phyloP scores from a whole-genome alignment of 2,113 vertebrate species.

The Pituophis catenifer region DNA sequence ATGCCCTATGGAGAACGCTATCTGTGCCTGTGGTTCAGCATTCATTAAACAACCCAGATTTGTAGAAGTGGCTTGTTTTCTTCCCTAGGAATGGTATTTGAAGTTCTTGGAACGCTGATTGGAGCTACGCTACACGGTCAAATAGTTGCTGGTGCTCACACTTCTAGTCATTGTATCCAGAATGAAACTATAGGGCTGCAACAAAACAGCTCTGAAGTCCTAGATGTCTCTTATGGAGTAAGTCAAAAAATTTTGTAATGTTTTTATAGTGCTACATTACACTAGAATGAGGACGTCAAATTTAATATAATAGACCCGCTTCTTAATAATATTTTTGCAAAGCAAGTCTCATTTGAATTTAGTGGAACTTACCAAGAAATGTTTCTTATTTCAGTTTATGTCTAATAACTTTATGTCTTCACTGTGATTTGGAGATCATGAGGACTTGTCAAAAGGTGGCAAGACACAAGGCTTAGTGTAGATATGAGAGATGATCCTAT shows the following conservation, averaged over 20 bases:
- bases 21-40: not conserved
- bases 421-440: not conserved
- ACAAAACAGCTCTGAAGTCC: constrained; percentile 53
- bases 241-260: constrained; percentile 11
- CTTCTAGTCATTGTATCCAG: constrained; percentile 62
- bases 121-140: constrained; percentile 91
- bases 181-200: constrained; percentile 62
- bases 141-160: constrained; percentile 88
- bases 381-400: not conserved
- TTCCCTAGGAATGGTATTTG: constrained; percentile 89
- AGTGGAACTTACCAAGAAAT: not conserved
- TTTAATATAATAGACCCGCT: not conserved
- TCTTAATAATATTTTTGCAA: not conserved
- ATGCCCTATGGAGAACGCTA: not conserved
- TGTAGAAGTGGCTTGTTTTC: too few relatives aligned
- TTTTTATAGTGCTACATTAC: not conserved
- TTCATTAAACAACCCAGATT: not conserved
- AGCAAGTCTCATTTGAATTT: not conserved
- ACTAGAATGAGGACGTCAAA: not conserved
- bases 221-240: constrained; percentile 72
- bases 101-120: constrained; percentile 88
- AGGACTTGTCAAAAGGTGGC: not conserved
- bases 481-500: not conserved
- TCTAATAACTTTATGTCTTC: not conserved
- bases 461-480: not conserved